These are phyloP conservation scores for Sogatella furcifera DNA, from an alignment of 1,140 invertebrate genomes.

Conservation along the genomic window DNA sequence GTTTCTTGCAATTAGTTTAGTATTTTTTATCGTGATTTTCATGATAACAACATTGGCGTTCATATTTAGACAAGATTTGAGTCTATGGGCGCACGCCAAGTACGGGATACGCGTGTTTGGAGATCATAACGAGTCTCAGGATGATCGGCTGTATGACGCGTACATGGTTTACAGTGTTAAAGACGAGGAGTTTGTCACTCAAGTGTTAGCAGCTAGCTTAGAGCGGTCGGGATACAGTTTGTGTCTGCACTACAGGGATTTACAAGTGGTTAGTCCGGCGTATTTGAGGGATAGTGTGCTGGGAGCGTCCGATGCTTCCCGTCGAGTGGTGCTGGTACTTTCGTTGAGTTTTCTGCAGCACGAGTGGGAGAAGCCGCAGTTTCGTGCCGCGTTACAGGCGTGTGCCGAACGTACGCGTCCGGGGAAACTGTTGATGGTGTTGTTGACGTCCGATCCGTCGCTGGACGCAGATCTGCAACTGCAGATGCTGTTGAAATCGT, in stretches of 20 bases:
- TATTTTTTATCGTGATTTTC: conserved; percentile 58
- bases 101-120: conserved; percentile 62
- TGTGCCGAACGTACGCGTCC: conserved; percentile 34
- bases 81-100: conserved; percentile 59
- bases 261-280: conserved; percentile 48
- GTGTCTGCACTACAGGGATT: conserved; percentile 62
- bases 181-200: conserved; percentile 67
- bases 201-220: conserved; percentile 64
- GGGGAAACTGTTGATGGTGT: conserved; percentile 56
- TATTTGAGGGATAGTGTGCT: conserved; percentile 62
- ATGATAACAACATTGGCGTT: conserved; percentile 55
- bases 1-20: conserved; percentile 56
- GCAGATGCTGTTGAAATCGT: conserved; percentile 68
- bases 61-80: conserved; percentile 61
- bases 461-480: conserved; percentile 72
- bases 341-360: conserved; percentile 60
- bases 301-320: conserved; percentile 61
- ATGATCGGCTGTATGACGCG: conserved; percentile 70
- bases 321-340: conserved; percentile 58
- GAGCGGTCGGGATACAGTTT: conserved; percentile 62
- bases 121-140: conserved; percentile 42
- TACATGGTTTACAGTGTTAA: conserved; percentile 79
- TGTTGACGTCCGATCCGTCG: conserved; percentile 52
- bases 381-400: conserved; percentile 55
- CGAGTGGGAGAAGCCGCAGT: conserved; percentile 62